Conservation (phyloP, 2,797 vertebrate species). For the Heteromormyrus szaboi region DNA sequence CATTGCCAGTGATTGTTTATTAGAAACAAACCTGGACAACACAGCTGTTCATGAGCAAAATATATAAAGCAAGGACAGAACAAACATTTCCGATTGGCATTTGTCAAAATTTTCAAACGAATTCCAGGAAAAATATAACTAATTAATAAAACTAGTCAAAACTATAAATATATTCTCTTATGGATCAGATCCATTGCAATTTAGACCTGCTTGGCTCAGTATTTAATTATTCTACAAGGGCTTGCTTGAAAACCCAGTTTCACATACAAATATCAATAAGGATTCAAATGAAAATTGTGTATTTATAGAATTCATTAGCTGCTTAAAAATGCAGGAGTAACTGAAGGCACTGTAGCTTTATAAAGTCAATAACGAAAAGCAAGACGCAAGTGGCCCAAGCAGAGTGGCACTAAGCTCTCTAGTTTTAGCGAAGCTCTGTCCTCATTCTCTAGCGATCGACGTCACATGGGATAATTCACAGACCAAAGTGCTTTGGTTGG, state of each 20-base stretch:
- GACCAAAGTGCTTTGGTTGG: background rate
- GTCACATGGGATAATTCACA: background rate
- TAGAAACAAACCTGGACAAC: background rate
- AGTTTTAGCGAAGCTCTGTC: background rate
- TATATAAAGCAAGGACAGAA: constrained; percentile 20
- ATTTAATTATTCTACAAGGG: constrained; percentile 52
- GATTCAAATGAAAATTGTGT: constrained; percentile 36
- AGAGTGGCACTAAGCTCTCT: background rate
- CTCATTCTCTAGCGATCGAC: background rate
- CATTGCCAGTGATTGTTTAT: background rate
- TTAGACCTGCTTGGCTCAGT: constrained; percentile 54
- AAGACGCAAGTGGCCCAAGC: background rate
- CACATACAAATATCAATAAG: constrained; percentile 38
- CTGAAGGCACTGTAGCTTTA: constrained; percentile 53
- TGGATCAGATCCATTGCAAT: constrained; percentile 49
- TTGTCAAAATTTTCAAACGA: constrained; percentile 29
- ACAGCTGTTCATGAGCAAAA: background rate
- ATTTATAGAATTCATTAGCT: constrained; percentile 31
- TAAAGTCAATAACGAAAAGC: constrained; percentile 34
- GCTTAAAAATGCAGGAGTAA: constrained; percentile 42
- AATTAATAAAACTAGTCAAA: constrained; percentile 34
- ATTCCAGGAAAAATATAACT: constrained; percentile 51
- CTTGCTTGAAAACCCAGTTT: constrained; percentile 61
- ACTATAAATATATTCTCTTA: constrained; percentile 57
- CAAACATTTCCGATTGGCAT: background rate